phyloP scores from a whole-genome alignment of 2,888 invertebrate genomes.

The Pollenia angustigena region DNA sequence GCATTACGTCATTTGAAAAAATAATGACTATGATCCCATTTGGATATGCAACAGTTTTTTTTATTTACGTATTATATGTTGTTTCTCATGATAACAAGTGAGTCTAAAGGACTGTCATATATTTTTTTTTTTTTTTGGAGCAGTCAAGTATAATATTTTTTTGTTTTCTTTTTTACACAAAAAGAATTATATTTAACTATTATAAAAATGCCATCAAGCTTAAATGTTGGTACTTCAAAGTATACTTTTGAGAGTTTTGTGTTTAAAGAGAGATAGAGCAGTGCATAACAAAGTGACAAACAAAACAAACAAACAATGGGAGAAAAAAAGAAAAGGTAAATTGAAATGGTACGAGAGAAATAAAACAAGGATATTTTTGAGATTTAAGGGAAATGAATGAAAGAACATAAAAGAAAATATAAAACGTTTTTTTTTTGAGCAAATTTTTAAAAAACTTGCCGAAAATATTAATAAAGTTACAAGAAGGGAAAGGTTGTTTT shows the following conservation, averaged over 20 bases:
- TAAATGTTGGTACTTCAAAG: constrained; percentile 62
- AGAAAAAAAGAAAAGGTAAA: not conserved
- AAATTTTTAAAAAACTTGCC: too few relatives aligned
- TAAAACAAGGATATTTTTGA: not conserved
- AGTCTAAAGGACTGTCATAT: constrained; percentile 49
- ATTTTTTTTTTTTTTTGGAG: constrained; percentile 12
- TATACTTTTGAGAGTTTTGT: constrained; percentile 64
- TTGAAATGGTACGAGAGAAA: not conserved
- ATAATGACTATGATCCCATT: constrained; percentile 73
- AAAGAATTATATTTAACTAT: constrained; percentile 61
- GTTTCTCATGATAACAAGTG: constrained; percentile 21
- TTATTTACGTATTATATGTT: constrained; percentile 29
- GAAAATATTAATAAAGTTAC: too few relatives aligned
- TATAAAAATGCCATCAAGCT: constrained; percentile 64
- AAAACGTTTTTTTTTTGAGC: too few relatives aligned
- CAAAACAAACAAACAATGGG: constrained; percentile 21
- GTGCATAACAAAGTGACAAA: constrained; percentile 1
- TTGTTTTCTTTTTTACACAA: constrained; percentile 36
- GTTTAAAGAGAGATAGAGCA: constrained; percentile 1
- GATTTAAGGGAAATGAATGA: not conserved
- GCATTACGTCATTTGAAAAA: constrained; percentile 71
- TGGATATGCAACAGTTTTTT: constrained; percentile 75
- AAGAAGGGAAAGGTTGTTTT: too few relatives aligned
- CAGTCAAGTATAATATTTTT: constrained; percentile 59
- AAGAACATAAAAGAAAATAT: too few relatives aligned